Evolutionary conservation across 2,113 vertebrate genomes (phyloP), one percentile per base, ranked within the genome.

Genomic region (Barbus barbus): DNA sequence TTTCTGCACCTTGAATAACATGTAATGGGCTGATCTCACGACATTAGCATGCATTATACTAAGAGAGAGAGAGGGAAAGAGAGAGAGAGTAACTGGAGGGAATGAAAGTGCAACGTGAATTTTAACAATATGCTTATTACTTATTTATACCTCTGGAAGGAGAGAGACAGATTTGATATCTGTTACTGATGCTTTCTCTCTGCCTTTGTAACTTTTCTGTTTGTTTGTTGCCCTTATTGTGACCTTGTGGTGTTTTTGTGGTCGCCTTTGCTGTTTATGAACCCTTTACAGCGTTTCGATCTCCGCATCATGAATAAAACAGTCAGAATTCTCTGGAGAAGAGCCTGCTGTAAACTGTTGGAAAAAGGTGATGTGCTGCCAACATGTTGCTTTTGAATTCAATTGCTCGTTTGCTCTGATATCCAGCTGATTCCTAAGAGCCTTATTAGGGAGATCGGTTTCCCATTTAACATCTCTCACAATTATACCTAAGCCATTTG

Each of bases 81-180:
- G 58, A 65, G 76, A 36, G 58, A 16, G 74, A n/a, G 51, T 56
- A 18, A 72, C 28, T 83, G 76, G 53, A 78, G 61, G 65, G 61
- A 82, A 61, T 28, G 60, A 78, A 69, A 81, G 72, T 82, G 75
- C 60, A 86, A 83, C 82, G 78, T 89, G 86, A 89, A 88, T 88
- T 86, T 86, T 86, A 86, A 88, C 83, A 84, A 80, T 80, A 72
- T 71, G 18, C 79, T 88, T 83, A 88, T 88, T 82, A 88, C 67
- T 86, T 84, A 88, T 88, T 88, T 86, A 86, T 60, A 83, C 67
- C 67, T 36, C 63, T 51, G 28, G 73, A 26, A 60, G 73, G 63
- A 76, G 63, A 53, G 74, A 60, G 44, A 46, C 76, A 72, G 46
- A 61, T 80, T 80, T 73, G 33, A 44, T 28, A 72, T 72, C 46